phyloP scores from a whole-genome alignment of 1,140 invertebrate species.

The Oncopodura yosiiana region DNA sequence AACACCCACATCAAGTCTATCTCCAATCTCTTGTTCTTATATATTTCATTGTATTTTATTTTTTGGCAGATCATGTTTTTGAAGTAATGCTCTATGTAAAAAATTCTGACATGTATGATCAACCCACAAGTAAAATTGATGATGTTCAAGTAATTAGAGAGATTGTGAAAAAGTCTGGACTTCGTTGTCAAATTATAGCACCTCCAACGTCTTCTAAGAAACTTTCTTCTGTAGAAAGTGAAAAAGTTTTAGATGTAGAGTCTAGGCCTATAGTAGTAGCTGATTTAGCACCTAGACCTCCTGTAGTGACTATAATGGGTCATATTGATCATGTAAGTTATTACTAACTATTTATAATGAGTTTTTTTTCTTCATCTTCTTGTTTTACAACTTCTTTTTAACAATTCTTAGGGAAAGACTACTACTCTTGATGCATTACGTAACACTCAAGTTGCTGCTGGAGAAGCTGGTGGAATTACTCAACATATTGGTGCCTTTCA shows the following conservation, averaged over 20 bases:
- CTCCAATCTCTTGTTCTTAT: background rate
- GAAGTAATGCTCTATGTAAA: slow-evolving; percentile 57
- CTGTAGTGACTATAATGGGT: slow-evolving; percentile 97
- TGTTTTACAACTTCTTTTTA: too few species aligned
- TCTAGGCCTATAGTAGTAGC: slow-evolving; percentile 33
- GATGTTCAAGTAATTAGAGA: slow-evolving; percentile 51
- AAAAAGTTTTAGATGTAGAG: slow-evolving; percentile 2
- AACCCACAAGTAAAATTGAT: slow-evolving; percentile 42
- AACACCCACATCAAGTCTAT: slow-evolving; percentile 8
- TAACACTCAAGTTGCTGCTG: slow-evolving; percentile 70
- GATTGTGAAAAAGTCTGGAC: slow-evolving; percentile 55
- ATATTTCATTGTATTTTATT: slow-evolving; percentile 21
- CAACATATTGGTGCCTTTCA: slow-evolving; percentile 99
- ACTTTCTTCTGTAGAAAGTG: slow-evolving; percentile 35
- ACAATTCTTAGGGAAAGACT: too few species aligned
- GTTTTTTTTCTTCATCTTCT: too few species aligned
- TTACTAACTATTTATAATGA: too few species aligned
- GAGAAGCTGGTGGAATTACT: slow-evolving; percentile 98
- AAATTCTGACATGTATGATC: slow-evolving; percentile 47
- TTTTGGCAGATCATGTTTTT: slow-evolving; percentile 54
- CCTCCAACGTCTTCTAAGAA: slow-evolving; percentile 44
- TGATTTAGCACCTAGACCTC: slow-evolving; percentile 57
- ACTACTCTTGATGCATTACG: slow-evolving; percentile 85
- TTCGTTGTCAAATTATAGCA: slow-evolving; percentile 47
- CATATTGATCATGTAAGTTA: slow-evolving; percentile 98